phyloP scores from a whole-genome alignment of 2,113 vertebrate species.

The Noctilio leporinus region DNA sequence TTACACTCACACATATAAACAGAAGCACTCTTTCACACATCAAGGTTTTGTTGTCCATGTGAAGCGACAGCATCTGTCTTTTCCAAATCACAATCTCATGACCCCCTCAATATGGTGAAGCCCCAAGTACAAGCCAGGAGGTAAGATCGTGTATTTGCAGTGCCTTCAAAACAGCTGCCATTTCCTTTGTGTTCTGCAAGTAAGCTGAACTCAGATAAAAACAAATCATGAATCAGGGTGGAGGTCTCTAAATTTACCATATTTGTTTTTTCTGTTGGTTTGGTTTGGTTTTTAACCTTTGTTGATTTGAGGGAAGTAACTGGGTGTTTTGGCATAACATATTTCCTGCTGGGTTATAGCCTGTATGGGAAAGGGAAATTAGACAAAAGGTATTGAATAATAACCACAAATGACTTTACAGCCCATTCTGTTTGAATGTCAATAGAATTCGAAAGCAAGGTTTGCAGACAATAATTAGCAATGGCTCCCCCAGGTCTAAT shows the following conservation, averaged over 20 bases:
- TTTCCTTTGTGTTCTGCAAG: neutral
- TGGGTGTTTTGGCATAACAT: constrained; percentile 53
- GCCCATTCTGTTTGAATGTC: constrained; percentile 57
- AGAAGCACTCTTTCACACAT: neutral
- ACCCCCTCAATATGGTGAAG: neutral
- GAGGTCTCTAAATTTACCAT: neutral
- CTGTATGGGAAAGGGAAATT: constrained; percentile 46
- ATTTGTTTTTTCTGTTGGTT: neutral
- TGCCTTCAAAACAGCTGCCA: neutral
- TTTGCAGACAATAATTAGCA: constrained; percentile 52
- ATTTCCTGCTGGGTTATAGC: constrained; percentile 51
- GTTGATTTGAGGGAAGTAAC: constrained; percentile 38
- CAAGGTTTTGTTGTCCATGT: neutral
- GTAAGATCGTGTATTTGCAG: neutral
- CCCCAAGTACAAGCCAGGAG: neutral
- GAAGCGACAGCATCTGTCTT: neutral
- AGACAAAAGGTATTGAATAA: constrained; percentile 52
- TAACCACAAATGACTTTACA: constrained; percentile 64
- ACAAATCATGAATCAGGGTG: neutral
- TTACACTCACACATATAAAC: neutral
- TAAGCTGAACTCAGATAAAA: neutral
- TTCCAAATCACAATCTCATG: neutral
- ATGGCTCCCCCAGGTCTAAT: constrained; percentile 49
- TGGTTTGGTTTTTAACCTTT: constrained; percentile 42
- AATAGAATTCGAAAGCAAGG: constrained; percentile 49